Base-by-base conservation (phyloP, 2,113 vertebrate genomes). In the Mobula hypostoma region DNA sequence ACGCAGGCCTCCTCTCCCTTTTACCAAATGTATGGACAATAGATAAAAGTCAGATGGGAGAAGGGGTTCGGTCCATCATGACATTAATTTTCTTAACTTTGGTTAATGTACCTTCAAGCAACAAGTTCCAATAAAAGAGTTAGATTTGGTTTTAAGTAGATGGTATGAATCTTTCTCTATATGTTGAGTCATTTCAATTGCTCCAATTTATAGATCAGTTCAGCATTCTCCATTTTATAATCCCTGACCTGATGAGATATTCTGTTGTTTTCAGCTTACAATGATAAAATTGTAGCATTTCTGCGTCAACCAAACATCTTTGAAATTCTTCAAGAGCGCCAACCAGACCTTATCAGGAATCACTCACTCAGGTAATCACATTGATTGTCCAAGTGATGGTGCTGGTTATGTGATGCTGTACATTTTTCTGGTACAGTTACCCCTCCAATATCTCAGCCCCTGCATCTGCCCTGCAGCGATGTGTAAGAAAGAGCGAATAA, bases 281-380 rank as follows among this genome's bases (percentile, higher is more conserved):
- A 99, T 95, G 99, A 99, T 96, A 99, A 99, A 96, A 99, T 99
- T 87, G 99, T 99, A 95, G 99, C 98, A 0, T 99, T 99, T 97
- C 97, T 99, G 95, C 97, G 99, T 95, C 99, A 99, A 95, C 98
- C 98, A 94, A 99, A 99, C 96, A 98, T 99, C 95, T 97, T 99
- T 88, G 99, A 99, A 97, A 98, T 99, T 96, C 97, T 99, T 7
- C 99, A 99, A 95, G 99, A 99, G 94, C 97, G 98, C 94, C 99
- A 99, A 14, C 98, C 99, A 48, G 99, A 99, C 95, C 98, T 99
- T 7, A 97, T 97, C 95, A 98, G 99, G 96, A 99, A 99, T 96
- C 98, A 98, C 95, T 98, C 98, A 94, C 98, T 99, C 97, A 99
- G 98, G 99, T 99, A 96, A 95, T 74, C 68, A 68, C 91, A 93